phyloP scores from a whole-genome alignment of 2,797 vertebrate species.

The Tauraco hartlaubi region DNA sequence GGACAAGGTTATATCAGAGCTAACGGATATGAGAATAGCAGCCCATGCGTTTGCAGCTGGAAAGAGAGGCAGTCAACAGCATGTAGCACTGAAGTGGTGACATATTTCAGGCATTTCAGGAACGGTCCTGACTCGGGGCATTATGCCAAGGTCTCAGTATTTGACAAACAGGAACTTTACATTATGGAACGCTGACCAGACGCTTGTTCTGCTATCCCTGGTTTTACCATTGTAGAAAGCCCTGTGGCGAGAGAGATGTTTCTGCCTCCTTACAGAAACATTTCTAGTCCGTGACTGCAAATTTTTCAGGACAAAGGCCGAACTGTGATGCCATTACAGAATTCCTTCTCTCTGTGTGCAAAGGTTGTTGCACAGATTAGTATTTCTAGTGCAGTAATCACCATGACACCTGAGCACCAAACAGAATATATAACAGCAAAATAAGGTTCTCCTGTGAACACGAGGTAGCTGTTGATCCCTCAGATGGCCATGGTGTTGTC shows the following conservation, averaged over 20 bases:
- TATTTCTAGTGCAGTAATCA: background rate
- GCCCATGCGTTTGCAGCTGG: background rate
- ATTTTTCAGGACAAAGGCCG: background rate
- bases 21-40: background rate
- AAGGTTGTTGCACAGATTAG: background rate
- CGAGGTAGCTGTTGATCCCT: background rate
- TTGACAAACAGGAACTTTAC: background rate
- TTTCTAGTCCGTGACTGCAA: background rate
- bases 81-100: background rate
- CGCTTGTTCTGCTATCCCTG: background rate
- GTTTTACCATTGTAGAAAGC: background rate
- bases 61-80: background rate
- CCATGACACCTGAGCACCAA: background rate
- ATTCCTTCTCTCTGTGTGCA: background rate
- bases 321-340: background rate
- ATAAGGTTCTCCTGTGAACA: background rate
- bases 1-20: background rate
- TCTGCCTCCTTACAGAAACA: background rate
- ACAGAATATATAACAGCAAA: background rate
- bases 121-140: background rate
- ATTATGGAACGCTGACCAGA: background rate
- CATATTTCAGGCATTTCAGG: background rate
- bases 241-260: background rate
- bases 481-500: background rate
- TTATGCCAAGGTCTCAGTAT: background rate